phyloP scores from a whole-genome alignment of 2,113 vertebrate species.

The Natator depressus region DNA sequence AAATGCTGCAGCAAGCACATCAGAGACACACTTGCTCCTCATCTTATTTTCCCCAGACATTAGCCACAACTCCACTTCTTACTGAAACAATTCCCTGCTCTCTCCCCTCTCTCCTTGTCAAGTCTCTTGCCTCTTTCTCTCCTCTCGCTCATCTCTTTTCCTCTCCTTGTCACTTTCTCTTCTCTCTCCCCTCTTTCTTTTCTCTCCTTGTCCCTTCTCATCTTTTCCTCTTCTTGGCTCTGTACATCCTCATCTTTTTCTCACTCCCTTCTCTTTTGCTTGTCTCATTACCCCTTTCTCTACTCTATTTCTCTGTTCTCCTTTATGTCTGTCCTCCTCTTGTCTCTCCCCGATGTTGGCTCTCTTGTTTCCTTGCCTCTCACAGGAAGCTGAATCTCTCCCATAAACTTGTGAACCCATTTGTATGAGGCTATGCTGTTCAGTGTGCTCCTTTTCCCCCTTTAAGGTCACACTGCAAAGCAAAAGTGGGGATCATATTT shows the following conservation, averaged over 20 bases:
- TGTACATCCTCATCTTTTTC: neutral
- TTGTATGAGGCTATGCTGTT: neutral
- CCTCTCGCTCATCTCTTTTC: neutral
- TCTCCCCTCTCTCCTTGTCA: neutral
- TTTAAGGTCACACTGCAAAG: neutral
- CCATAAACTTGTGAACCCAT: neutral
- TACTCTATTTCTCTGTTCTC: neutral
- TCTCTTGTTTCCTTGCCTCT: rapidly evolving
- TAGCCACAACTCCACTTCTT: neutral
- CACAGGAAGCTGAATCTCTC: neutral
- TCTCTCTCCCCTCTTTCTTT: neutral
- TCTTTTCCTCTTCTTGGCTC: neutral
- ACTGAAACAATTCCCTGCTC: neutral
- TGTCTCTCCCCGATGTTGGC: neutral
- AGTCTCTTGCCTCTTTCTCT: neutral
- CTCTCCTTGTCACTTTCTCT: neutral
- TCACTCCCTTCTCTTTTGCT: neutral
- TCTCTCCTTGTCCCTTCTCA: neutral
- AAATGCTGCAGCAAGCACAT: neutral
- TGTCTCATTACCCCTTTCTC: neutral
- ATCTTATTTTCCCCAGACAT: neutral
- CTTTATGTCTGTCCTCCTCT: neutral
- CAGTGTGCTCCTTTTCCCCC: neutral
- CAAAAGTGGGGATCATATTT: neutral
- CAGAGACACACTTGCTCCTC: neutral